phyloP scores from a whole-genome alignment of 2,888 invertebrate species.

The Epinotia brunnichana region DNA sequence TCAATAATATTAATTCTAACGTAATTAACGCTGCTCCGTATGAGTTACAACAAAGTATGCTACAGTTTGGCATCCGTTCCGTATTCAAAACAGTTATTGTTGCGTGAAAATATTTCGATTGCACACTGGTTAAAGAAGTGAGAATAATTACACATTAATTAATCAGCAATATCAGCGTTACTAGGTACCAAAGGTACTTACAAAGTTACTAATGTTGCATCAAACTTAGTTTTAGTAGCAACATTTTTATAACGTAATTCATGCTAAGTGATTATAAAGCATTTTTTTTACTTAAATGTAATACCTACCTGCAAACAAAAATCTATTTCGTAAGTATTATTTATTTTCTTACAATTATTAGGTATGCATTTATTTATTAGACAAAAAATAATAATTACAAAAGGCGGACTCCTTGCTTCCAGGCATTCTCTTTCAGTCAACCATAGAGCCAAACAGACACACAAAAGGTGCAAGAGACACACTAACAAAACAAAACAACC shows the following conservation, averaged over 20 bases:
- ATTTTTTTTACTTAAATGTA: too few species aligned
- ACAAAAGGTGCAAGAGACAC: too few species aligned
- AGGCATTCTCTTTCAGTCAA: too few species aligned
- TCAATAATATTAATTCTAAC: background rate
- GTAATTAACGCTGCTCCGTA: background rate
- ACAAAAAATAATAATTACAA: too few species aligned
- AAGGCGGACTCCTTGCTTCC: too few species aligned
- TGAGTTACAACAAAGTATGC: background rate
- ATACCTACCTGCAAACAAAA: too few species aligned
- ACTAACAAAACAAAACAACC: too few species aligned
- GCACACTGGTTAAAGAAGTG: conserved; percentile 1
- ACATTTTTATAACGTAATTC: background rate
- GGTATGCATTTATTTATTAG: too few species aligned
- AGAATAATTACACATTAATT: background rate
- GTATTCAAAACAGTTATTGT: background rate
- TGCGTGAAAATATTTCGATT: conserved; percentile 23
- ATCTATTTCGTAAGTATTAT: too few species aligned
- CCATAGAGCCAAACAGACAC: too few species aligned
- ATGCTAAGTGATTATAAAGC: too few species aligned
- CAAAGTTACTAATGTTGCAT: background rate
- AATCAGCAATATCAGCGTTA: background rate
- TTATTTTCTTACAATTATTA: too few species aligned
- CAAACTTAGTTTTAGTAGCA: background rate
- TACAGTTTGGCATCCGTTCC: background rate
- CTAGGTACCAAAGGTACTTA: background rate